These are phyloP conservation scores for Apolygus lucorum DNA, from an alignment of 1,140 invertebrate genomes.

Conservation along the genomic window DNA sequence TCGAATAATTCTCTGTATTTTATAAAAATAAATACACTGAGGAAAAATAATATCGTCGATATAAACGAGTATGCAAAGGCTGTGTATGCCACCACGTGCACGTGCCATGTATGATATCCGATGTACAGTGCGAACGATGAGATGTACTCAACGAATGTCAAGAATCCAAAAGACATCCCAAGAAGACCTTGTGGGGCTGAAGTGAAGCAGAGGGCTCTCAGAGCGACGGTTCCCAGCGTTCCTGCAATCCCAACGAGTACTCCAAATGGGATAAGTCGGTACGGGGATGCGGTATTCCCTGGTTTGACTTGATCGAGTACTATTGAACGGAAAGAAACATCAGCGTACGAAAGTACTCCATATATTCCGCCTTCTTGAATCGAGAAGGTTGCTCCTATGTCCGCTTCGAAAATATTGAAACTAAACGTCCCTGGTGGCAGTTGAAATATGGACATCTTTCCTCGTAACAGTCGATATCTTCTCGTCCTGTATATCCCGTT, in stretches of 20 bases:
- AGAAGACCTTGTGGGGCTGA: background rate
- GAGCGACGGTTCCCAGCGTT: background rate
- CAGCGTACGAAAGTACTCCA: background rate
- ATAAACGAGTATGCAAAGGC: background rate
- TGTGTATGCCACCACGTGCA: background rate
- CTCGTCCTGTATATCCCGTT: background rate
- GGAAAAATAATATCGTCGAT: background rate
- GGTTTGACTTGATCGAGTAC: background rate
- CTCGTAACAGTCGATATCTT: background rate
- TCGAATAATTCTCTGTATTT: background rate
- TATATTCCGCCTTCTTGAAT: background rate
- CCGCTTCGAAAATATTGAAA: background rate
- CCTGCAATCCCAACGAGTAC: background rate
- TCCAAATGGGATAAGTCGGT: background rate
- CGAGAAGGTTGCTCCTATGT: background rate
- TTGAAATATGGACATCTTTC: background rate
- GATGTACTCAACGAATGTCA: background rate
- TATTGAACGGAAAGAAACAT: background rate
- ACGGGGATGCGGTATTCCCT: background rate
- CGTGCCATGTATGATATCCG: background rate
- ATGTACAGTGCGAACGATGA: background rate
- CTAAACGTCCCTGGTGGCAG: background rate
- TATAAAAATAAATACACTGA: background rate
- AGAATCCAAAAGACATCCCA: background rate
- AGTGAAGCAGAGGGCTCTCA: background rate